Evolutionary conservation across 35 echinoderm and acorn worm genomes (phyloP).

Genomic region (Anneissia japonica): DNA sequence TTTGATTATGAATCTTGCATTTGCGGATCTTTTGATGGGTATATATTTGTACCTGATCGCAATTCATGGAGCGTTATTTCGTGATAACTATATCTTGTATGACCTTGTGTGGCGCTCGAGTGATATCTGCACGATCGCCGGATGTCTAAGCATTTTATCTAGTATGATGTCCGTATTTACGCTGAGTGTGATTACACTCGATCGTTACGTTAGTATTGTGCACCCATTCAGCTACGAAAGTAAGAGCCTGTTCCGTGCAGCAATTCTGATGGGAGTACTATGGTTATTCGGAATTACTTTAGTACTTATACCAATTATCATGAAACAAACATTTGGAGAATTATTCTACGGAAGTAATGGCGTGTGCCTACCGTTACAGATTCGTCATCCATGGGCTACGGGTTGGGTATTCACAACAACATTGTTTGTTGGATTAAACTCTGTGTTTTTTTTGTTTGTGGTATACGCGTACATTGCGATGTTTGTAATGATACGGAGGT

Average conservation of each 20-base stretch:
- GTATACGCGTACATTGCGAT: constrained; percentile 83
- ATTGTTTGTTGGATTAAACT: constrained; percentile 77
- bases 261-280: constrained; percentile 58
- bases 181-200: constrained; percentile 72
- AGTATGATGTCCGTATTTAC: constrained; percentile 87
- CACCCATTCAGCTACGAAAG: constrained; percentile 85
- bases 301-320: constrained; percentile 58
- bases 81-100: constrained; percentile 66
- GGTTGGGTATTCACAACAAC: constrained; percentile 89
- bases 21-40: constrained; percentile 95
- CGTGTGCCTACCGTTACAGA: constrained; percentile 88
- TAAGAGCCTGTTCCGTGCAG: constrained; percentile 53
- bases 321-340: constrained; percentile 66
- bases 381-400: constrained; percentile 69
- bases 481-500: constrained; percentile 68
- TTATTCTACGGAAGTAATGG: constrained; percentile 94
- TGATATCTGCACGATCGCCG: constrained; percentile 64
- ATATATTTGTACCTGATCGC: constrained; percentile 80
- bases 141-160: constrained; percentile 82
- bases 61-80: constrained; percentile 72
- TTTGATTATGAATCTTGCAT: constrained; percentile 89
- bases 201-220: constrained; percentile 82
- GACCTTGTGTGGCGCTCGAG: constrained; percentile 74
- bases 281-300: constrained; percentile 62
- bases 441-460: constrained; percentile 81